phyloP scores from a whole-genome alignment of 2,888 invertebrate genomes.

The Ligdia adustata region DNA sequence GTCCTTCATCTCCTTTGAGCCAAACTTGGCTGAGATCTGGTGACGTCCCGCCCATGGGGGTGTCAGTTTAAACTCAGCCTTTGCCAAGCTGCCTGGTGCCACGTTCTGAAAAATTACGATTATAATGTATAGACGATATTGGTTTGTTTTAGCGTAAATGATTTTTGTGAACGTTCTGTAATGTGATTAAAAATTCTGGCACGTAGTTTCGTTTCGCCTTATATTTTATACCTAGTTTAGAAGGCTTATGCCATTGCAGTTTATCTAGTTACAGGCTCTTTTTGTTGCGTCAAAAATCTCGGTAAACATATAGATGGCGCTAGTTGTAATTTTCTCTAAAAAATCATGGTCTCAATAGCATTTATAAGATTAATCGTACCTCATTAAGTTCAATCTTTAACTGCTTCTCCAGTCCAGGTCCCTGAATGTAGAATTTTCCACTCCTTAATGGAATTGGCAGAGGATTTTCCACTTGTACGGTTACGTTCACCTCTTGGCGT shows the following conservation, averaged over 20 bases:
- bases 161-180: too few relatives aligned
- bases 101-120: conserved; percentile 37
- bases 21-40: conserved; percentile 94
- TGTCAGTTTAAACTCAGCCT: conserved; percentile 89
- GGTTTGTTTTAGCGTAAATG: too few relatives aligned
- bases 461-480: conserved; percentile 90
- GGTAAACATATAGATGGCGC: conserved; percentile 37
- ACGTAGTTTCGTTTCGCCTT: too few relatives aligned
- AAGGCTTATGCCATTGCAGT: too few relatives aligned
- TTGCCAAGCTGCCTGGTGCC: conserved; percentile 87
- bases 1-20: conserved; percentile 93
- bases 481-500: conserved; percentile 80
- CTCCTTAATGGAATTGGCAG: conserved; percentile 90
- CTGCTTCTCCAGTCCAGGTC: conserved; percentile 90
- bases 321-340: too few relatives aligned
- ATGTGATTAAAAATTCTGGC: too few relatives aligned
- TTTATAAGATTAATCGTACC: conserved; percentile 62
- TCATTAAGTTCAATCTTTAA: conserved; percentile 88
- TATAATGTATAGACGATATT: too few relatives aligned
- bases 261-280: too few relatives aligned
- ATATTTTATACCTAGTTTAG: too few relatives aligned
- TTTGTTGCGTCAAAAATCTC: too few relatives aligned
- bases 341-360: neutral
- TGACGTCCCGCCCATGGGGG: conserved; percentile 92
- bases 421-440: conserved; percentile 92